phyloP scores from a whole-genome alignment of 1,140 invertebrate genomes.

The Eriocheir sinensis region DNA sequence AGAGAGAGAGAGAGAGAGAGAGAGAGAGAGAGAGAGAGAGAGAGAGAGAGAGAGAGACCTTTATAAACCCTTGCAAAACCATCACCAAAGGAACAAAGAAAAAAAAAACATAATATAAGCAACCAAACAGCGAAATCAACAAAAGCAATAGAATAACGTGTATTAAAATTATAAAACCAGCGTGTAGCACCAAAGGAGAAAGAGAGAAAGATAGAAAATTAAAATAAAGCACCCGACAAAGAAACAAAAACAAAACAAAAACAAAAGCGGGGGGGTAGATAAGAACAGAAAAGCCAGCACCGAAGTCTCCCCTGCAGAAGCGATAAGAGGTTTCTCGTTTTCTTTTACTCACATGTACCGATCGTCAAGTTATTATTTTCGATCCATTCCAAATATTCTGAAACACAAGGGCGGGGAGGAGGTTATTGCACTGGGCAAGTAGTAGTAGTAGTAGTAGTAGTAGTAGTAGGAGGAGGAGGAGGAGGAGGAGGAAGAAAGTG shows the following conservation, averaged over 20 bases:
- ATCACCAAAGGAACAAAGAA: background rate
- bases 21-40: constrained; percentile 57
- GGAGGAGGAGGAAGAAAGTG: constrained; percentile 32
- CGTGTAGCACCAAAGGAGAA: background rate
- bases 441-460: background rate
- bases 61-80: background rate
- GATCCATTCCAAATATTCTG: constrained; percentile 68
- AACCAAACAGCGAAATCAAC: background rate
- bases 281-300: background rate
- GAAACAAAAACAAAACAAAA: background rate
- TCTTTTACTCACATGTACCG: constrained; percentile 70
- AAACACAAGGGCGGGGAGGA: constrained; percentile 24
- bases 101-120: too few species aligned
- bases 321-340: background rate
- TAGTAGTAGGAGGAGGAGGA: background rate
- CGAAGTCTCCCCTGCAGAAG: background rate
- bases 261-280: background rate
- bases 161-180: background rate
- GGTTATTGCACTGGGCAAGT: background rate
- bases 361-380: constrained; percentile 75
- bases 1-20: constrained; percentile 58
- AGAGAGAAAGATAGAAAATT: background rate
- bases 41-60: constrained; percentile 50
- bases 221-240: background rate
- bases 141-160: background rate